Conservation (phyloP, 2,113 vertebrate species). For the Zosterops borbonicus region DNA sequence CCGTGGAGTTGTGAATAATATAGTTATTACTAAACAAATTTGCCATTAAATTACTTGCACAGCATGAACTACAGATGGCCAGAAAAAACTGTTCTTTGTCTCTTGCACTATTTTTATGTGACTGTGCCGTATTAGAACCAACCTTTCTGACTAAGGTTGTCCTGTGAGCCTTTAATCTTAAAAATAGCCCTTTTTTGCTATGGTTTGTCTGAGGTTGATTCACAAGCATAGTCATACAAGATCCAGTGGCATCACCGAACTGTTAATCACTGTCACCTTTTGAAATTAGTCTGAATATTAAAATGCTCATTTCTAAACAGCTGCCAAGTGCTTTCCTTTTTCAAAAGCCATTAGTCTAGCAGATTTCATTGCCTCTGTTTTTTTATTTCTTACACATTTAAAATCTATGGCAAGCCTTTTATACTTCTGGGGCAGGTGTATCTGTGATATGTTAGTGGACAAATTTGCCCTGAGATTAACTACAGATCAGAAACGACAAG, state of each 20-base stretch:
- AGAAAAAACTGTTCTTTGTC: not conserved
- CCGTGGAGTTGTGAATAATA: not conserved
- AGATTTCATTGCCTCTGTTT: not conserved
- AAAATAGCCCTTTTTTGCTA: not conserved
- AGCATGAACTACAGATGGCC: not conserved
- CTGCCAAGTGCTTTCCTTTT: not conserved
- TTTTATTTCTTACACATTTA: not conserved
- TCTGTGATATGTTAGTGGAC: not conserved
- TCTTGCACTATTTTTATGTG: not conserved
- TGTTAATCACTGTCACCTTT: slow-evolving; percentile 39
- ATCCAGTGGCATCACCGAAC: not conserved
- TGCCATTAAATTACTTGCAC: not conserved
- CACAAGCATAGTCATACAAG: not conserved
- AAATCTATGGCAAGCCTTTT: not conserved
- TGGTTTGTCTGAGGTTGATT: not conserved
- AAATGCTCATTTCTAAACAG: slow-evolving; percentile 1
- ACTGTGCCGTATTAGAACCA: not conserved
- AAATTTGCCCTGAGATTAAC: not conserved
- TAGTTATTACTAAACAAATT: not conserved
- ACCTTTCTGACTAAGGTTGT: slow-evolving; percentile 15
- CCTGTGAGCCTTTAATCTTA: slow-evolving; percentile 2
- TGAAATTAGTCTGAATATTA: not conserved
- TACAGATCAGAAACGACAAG: not conserved
- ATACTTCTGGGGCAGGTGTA: not conserved
- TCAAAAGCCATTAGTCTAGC: not conserved